These are phyloP conservation scores for Trinorchestia longiramus DNA, from an alignment of 1,140 invertebrate genomes.

Conservation along the genomic window DNA sequence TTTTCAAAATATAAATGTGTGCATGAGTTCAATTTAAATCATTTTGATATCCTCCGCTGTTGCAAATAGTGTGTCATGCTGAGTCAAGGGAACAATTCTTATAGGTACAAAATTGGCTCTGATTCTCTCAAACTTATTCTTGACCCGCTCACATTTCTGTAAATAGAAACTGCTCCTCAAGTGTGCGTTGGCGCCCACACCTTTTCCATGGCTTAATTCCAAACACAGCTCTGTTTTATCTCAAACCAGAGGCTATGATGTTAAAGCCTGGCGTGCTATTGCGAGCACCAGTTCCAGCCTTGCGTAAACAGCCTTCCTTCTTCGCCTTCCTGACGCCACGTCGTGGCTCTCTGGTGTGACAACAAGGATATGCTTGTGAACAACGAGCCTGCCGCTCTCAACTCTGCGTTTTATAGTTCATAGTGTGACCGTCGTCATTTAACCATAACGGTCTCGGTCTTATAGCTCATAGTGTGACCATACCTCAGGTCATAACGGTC, in stretches of 20 bases:
- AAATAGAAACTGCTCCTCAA: slow-evolving; percentile 8
- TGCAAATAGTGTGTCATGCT: neutral
- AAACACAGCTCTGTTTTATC: slow-evolving; percentile 38
- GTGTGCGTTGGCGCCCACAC: slow-evolving; percentile 21
- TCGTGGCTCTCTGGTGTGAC: neutral
- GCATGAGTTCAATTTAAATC: neutral
- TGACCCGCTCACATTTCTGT: slow-evolving; percentile 14
- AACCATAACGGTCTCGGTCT: neutral
- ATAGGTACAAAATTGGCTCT: neutral
- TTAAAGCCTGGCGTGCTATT: slow-evolving; percentile 39
- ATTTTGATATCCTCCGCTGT: neutral
- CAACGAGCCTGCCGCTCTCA: neutral
- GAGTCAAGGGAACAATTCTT: neutral
- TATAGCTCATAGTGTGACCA: neutral
- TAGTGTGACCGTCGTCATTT: neutral
- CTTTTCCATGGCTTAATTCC: slow-evolving; percentile 34
- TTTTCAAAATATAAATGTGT: neutral
- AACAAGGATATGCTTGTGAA: neutral
- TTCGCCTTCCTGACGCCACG: slow-evolving; percentile 20
- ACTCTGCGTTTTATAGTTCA: neutral
- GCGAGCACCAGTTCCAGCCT: slow-evolving; percentile 26
- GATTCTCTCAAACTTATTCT: slow-evolving; percentile 20
- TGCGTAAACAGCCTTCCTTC: slow-evolving; percentile 37
- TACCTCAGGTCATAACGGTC: neutral
- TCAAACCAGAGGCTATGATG: slow-evolving; percentile 41